phyloP scores from a whole-genome alignment of 1,140 invertebrate species.

The Heliconius hermathena region DNA sequence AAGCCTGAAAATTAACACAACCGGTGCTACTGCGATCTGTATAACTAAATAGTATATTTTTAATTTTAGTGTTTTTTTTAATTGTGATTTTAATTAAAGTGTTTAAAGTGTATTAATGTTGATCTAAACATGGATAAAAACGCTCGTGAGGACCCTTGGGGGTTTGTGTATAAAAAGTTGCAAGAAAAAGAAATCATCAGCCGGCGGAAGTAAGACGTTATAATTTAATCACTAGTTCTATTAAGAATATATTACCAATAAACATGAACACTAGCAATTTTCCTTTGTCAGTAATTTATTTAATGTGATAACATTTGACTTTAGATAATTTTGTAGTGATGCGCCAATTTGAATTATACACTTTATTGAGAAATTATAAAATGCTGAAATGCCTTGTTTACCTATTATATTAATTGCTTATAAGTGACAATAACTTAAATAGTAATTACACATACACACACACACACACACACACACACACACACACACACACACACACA shows the following conservation, averaged over 20 bases:
- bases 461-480: too few species aligned
- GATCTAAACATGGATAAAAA: constrained; percentile 48
- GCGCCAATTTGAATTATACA: not conserved
- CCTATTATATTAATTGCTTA: too few species aligned
- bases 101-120: not conserved
- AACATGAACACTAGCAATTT: not conserved
- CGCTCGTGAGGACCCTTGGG: constrained; percentile 62
- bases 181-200: constrained; percentile 69
- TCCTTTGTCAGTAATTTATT: not conserved
- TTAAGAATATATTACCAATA: not conserved
- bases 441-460: too few species aligned
- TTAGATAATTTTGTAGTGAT: not conserved
- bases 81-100: not conserved
- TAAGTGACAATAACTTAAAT: too few species aligned
- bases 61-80: not conserved
- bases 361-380: not conserved
- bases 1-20: constrained; percentile 58
- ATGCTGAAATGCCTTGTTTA: too few species aligned
- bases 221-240: not conserved
- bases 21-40: not conserved
- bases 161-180: constrained; percentile 65
- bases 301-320: constrained; percentile 6
- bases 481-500: too few species aligned
- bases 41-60: not conserved
- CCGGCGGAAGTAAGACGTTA: constrained; percentile 59